These are phyloP conservation scores for Sipha maydis DNA, from an alignment of 2,888 invertebrate genomes.

Conservation along the genomic window DNA sequence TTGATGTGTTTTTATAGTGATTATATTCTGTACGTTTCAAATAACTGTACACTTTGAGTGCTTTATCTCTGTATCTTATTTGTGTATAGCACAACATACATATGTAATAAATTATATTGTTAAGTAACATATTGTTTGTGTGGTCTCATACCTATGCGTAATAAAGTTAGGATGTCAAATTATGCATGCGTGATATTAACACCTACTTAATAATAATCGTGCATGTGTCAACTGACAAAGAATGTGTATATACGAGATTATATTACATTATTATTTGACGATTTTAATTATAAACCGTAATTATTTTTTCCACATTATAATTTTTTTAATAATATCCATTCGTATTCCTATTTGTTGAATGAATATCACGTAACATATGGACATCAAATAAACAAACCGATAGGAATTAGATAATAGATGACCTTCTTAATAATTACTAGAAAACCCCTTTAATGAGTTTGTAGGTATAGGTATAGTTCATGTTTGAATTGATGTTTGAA, in stretches of 20 bases:
- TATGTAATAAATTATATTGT: neutral
- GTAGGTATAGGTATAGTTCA: no score
- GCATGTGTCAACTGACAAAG: constrained; percentile 42
- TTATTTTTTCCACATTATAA: neutral
- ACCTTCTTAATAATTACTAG: neutral
- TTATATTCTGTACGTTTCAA: neutral
- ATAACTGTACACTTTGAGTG: neutral
- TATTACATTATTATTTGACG: neutral
- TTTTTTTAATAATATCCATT: neutral
- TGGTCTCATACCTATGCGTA: constrained; percentile 5
- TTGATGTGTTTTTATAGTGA: no score
- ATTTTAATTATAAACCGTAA: neutral
- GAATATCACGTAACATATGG: neutral
- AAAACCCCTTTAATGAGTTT: neutral
- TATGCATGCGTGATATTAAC: constrained; percentile 50
- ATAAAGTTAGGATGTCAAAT: constrained; percentile 41
- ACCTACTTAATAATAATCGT: constrained; percentile 59
- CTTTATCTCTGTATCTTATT: constrained; percentile 3
- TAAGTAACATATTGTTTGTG: neutral
- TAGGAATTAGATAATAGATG: neutral
- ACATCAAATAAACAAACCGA: neutral
- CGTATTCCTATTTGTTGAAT: neutral
- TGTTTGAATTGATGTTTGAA: no score
- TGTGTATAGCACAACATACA: neutral
- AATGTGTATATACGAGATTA: constrained; percentile 24